Base-by-base conservation (phyloP, 1,140 invertebrate species). In the Orussus abietinus region DNA sequence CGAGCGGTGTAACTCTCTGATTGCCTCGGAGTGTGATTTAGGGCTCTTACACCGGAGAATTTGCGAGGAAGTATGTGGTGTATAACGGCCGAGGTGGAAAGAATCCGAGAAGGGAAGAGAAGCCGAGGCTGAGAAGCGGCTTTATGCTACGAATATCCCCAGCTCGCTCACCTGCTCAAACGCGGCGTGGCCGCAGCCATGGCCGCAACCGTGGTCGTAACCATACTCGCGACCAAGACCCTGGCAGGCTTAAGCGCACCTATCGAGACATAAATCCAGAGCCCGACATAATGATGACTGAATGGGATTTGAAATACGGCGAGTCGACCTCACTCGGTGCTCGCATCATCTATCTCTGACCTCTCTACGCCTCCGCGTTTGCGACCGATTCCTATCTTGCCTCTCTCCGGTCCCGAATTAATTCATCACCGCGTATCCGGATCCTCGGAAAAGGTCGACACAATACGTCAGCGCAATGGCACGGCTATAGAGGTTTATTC, bases 51-150 rank as follows among this genome's bases (percentile, higher is more conserved):
- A 33, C 39, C 38, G 35, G 46, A 44, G 35, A 57, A 53, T 57
- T 53, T 47, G 46, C 40, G 49, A 42, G 41, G 42, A 53, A 53
- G 47, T 49, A 56, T 45, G 48, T 54, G 53, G 49, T 55, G 53
- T 42, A 55, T 55, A 55, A n/a, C n/a, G n/a, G n/a, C 10, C 31
- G 9, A 6, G n/a, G 22, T n/a, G 22, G 22, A n/a, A 25, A 25
- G 22, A 25, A 25, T 25, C 6, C 22, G 6, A 6, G 22, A 25
- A 25, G n/a, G 22, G n/a, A 25, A n/a, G n/a, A 25, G 22, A 25
- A 25, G 22, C 6, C 6, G 22, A 25, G n/a, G n/a, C n/a, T n/a
- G 48, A 55, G 44, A 33, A 40, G n/a, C 35, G 31, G 33, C 29
- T 33, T 31, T 41, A 33, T 33, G 36, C 31, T 13, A 47, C 53